Evolutionary conservation across 2,113 vertebrate species (phyloP), one percentile per base, ranked within the genome.

Genomic region (Ceyx melanurus): DNA sequence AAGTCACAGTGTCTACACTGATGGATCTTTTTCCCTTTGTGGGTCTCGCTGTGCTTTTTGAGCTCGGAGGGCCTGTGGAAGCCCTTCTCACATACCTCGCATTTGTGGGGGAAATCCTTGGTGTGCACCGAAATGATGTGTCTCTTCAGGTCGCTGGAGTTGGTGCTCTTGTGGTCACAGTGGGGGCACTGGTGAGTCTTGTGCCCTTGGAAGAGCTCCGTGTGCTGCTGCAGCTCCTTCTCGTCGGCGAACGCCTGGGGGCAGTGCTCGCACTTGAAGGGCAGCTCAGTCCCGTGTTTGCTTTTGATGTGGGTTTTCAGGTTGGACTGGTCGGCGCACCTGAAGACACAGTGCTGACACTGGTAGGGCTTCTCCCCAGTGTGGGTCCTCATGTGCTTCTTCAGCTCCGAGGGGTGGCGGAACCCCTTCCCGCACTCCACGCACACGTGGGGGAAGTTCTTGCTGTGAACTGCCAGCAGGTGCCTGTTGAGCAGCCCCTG

Each of bases 161-260:
- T 99, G 97, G 99, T 99, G 98, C 99, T 99, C 97, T 99, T 99
- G 96, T 99, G 99, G 95, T 99, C 99, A 97, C 99, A 99, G 65
- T 99, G 99, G 29, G 99, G 98, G 94, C 99, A 99, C 97, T 99
- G 99, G 71, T 99, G 99, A 93, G 99, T 99, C 97, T 99, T 99
- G 97, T 99, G 99, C 95, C 99, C 99, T 97, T 99, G 99, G 93
- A 99, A 99, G 58, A 99, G 97, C 88, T 99, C 99, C 28, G 98
- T 97, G 96, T 99, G 99, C 89, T 98, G 98, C 67, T 98, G 98
- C 92, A 99, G 98, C 94, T 99, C 99, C 77, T 98, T 98, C 56
- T 99, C 99, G 6, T 99, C 99, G 13, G 98, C 95, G 43, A 99
- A 99, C 2, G 99, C 98, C 97, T 99, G 99, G 29, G 99, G 99